These are phyloP conservation scores for Cephus cinctus DNA, from an alignment of 1,140 invertebrate genomes.

Conservation along the genomic window DNA sequence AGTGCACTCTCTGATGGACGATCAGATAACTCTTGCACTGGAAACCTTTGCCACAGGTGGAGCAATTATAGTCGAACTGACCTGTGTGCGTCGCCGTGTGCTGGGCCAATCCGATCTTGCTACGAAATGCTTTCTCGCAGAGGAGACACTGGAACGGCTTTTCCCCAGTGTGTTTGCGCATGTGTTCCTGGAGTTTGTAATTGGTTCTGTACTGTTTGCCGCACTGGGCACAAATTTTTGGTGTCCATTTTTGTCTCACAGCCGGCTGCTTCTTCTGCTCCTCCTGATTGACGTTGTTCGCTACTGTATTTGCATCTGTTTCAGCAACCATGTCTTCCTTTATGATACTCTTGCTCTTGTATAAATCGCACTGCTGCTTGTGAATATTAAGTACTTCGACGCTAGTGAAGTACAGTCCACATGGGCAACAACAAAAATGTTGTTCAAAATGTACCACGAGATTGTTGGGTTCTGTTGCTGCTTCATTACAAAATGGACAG, in stretches of 20 bases:
- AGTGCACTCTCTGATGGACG: slow-evolving; percentile 70
- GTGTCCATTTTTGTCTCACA: slow-evolving; percentile 49
- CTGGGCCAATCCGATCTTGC: slow-evolving; percentile 67
- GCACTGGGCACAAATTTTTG: slow-evolving; percentile 59
- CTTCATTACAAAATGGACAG: slow-evolving; percentile 59
- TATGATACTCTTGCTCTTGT: slow-evolving; percentile 22
- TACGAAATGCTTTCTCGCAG: slow-evolving; percentile 73
- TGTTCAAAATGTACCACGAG: slow-evolving; percentile 55
- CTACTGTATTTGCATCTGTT: slow-evolving; percentile 17
- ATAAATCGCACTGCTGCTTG: slow-evolving; percentile 43
- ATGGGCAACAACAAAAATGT: slow-evolving; percentile 55
- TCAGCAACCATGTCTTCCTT: slow-evolving; percentile 13
- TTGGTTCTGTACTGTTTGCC: slow-evolving; percentile 63
- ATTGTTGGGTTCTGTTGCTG: slow-evolving; percentile 48
- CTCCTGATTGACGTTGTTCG: slow-evolving; percentile 30
- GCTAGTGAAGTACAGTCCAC: slow-evolving; percentile 52
- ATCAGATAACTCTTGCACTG: slow-evolving; percentile 71
- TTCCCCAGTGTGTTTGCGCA: slow-evolving; percentile 78
- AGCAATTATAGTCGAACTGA: slow-evolving; percentile 67
- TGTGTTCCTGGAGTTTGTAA: slow-evolving; percentile 74
- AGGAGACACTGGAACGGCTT: slow-evolving; percentile 76
- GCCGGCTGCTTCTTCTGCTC: slow-evolving; percentile 28
- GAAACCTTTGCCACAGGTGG: slow-evolving; percentile 71
- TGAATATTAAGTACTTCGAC: slow-evolving; percentile 51
- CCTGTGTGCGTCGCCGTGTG: slow-evolving; percentile 69